Percentiles rank a stretch among this genome's conserved stretches.
Conservation (phyloP, 2,888 invertebrate species). For the Danaus chrysippus region DNA sequence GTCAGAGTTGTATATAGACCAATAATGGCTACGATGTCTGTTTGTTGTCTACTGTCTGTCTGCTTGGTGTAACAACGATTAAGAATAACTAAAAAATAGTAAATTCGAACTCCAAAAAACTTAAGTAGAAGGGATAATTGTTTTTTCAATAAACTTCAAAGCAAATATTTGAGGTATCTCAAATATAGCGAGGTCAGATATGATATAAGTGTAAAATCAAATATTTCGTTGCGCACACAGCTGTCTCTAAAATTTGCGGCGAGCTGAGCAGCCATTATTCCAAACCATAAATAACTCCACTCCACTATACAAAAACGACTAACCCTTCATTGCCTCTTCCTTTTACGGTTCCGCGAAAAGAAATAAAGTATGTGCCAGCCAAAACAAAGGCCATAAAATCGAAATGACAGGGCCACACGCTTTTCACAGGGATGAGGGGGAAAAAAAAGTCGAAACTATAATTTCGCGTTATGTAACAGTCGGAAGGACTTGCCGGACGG, state of each 20-base stretch:
- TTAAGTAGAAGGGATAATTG: conserved; percentile 5
- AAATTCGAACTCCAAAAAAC: not conserved
- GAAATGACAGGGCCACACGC: conserved; percentile 76
- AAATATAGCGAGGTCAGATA: conserved; percentile 20
- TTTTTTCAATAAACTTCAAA: conserved; percentile 7
- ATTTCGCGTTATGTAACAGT: conserved; percentile 77
- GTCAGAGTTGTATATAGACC: too few relatives aligned
- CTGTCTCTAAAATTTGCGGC: conserved; percentile 57
- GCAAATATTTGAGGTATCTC: conserved; percentile 12
- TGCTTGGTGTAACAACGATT: too few relatives aligned
- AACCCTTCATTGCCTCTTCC: conserved; percentile 78
- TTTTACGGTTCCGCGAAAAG: conserved; percentile 75
- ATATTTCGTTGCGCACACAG: conserved; percentile 52
- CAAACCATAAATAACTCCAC: conserved; percentile 69
- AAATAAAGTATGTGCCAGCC: conserved; percentile 73
- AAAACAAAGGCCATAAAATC: conserved; percentile 74
- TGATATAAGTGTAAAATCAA: conserved; percentile 29
- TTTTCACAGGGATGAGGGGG: conserved; percentile 55
- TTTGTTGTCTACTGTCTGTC: too few relatives aligned
- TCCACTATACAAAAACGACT: conserved; percentile 63
- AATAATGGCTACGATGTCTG: too few relatives aligned
- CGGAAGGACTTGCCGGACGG: conserved; percentile 70
- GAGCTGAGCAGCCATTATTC: conserved; percentile 63
- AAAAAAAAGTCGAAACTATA: conserved; percentile 67
- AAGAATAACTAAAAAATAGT: not conserved